A percentile compares a stretch with the other conserved stretches of the same genome.
phyloP scores from a whole-genome alignment of 2,797 vertebrate genomes.

The Psittacula echo region DNA sequence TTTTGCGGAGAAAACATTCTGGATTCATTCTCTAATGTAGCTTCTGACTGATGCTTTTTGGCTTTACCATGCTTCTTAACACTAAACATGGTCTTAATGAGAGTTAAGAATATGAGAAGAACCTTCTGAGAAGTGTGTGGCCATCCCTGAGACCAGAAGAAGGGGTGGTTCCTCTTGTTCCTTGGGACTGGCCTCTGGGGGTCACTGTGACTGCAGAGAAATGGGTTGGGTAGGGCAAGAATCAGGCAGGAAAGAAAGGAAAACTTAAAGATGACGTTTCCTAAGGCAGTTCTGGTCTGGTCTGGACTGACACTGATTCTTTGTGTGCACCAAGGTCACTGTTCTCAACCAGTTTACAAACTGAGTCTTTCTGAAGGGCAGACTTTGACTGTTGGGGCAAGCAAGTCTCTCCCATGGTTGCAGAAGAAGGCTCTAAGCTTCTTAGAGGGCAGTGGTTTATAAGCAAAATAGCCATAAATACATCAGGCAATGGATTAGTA shows the following conservation, averaged over 20 bases:
- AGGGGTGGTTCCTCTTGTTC: neutral
- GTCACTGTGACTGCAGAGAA: neutral
- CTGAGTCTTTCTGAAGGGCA: neutral
- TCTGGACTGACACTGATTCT: neutral
- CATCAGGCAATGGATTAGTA: conserved; percentile 59
- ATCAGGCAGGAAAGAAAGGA: neutral
- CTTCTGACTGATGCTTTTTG: neutral
- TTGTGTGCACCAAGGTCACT: neutral
- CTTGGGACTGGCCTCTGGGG: neutral
- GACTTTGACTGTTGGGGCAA: neutral
- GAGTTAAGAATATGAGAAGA: neutral
- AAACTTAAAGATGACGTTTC: neutral
- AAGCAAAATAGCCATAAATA: conserved; percentile 63
- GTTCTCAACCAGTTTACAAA: neutral
- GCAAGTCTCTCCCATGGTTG: neutral
- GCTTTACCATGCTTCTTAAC: neutral
- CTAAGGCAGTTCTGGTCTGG: neutral
- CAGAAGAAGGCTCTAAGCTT: conserved; percentile 8
- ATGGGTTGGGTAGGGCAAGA: neutral
- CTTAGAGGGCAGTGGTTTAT: conserved; percentile 54
- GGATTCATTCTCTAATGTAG: neutral
- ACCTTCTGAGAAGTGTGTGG: neutral
- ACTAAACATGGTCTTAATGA: neutral
- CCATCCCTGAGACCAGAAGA: neutral
- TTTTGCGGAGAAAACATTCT: neutral